These are phyloP conservation scores for Ochotona princeps DNA, from an alignment of 2,113 vertebrate species.

Conservation along the genomic window DNA sequence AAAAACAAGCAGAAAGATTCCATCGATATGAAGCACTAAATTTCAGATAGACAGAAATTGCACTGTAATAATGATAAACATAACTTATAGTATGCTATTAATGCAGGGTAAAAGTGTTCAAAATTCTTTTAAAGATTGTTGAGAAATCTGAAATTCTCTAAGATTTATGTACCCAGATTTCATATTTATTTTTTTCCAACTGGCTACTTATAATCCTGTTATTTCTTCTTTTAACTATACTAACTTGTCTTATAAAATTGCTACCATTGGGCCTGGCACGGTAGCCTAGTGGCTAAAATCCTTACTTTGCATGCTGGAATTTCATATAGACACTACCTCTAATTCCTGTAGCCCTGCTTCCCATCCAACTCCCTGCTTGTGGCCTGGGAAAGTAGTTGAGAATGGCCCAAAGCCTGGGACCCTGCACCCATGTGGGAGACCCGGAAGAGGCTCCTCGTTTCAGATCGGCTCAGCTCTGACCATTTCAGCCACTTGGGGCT, in stretches of 20 bases:
- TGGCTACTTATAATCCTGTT: background rate
- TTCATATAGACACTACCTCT: too few species aligned
- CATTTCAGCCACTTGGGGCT: too few species aligned
- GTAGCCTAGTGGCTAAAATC: too few species aligned
- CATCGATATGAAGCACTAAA: background rate
- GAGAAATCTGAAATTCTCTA: background rate
- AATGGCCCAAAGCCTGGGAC: too few species aligned
- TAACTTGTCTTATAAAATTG: slow-evolving; percentile 10
- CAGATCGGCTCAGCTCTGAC: too few species aligned
- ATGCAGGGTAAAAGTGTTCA: background rate
- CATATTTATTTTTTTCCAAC: background rate
- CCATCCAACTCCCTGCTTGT: too few species aligned
- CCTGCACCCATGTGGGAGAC: too few species aligned
- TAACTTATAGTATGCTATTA: background rate
- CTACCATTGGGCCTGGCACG: background rate
- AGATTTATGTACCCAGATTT: background rate
- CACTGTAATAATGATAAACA: background rate
- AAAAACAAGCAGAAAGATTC: background rate
- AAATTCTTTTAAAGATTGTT: background rate
- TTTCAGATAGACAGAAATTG: background rate
- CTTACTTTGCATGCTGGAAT: too few species aligned
- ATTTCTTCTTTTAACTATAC: background rate
- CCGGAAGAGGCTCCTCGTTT: too few species aligned
- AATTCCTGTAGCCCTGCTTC: too few species aligned
- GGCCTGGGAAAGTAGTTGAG: too few species aligned